Percentiles rank a stretch among this genome's conserved stretches.
These are phyloP conservation scores for Eublepharis macularius DNA, from an alignment of 2,113 vertebrate species.

Conservation along the genomic window DNA sequence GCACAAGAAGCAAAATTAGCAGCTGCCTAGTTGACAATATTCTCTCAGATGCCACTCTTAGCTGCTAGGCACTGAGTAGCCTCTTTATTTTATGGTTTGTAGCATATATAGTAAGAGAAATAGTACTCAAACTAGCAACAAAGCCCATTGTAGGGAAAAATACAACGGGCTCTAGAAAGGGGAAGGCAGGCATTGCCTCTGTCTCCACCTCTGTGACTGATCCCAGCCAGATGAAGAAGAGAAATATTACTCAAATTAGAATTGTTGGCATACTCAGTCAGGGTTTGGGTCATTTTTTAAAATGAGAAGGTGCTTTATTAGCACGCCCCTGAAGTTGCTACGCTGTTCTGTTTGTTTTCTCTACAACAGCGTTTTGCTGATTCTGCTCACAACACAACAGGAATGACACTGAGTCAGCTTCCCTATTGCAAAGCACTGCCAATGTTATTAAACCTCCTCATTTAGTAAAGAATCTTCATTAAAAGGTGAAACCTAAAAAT, in stretches of 20 bases:
- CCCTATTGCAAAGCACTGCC: conserved; percentile 27
- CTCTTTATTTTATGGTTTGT: background rate
- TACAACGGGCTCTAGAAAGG: too few relatives aligned
- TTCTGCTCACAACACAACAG: conserved; percentile 1
- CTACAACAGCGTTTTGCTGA: conserved; percentile 39
- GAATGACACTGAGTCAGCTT: conserved; percentile 41
- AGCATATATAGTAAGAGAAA: background rate
- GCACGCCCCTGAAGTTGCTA: background rate
- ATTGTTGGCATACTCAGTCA: background rate
- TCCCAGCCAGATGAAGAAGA: too few relatives aligned
- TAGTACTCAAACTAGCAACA: background rate
- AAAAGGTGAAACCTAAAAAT: background rate
- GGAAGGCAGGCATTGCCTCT: too few relatives aligned
- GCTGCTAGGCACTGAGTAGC: background rate
- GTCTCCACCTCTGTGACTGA: too few relatives aligned
- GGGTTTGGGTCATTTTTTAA: background rate
- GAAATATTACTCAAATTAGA: background rate
- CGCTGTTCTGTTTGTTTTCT: conserved; percentile 34
- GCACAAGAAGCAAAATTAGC: too few relatives aligned
- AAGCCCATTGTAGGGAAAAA: too few relatives aligned
- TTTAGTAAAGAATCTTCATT: rapidly evolving
- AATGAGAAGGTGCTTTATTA: conserved; percentile 13
- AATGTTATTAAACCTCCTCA: conserved; percentile 32
- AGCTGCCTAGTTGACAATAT: too few relatives aligned
- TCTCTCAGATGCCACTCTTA: background rate